Percentiles rank a stretch among this genome's conserved stretches.
These are phyloP conservation scores for Chouioia cunea DNA, from an alignment of 2,888 invertebrate genomes.

Conservation along the genomic window DNA sequence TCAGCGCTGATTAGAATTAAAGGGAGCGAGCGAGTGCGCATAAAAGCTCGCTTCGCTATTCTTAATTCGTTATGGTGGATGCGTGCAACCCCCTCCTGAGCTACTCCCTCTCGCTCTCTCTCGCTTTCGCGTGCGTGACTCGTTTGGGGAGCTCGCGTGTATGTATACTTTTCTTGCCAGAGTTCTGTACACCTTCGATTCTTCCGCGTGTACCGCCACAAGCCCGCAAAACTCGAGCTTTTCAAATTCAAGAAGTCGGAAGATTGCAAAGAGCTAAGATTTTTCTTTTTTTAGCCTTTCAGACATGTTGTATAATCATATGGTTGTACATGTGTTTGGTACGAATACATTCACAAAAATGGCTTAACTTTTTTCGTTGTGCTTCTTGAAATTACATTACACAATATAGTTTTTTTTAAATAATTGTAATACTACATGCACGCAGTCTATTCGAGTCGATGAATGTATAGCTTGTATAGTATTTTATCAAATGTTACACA, in stretches of 20 bases:
- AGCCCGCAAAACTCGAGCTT: conserved; percentile 19
- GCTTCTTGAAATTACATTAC: no score
- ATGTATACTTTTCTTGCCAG: conserved; percentile 43
- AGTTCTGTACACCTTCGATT: conserved; percentile 46
- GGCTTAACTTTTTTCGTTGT: no score
- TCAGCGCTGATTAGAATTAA: conserved; percentile 55
- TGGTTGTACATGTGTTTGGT: no score
- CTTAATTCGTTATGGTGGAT: conserved; percentile 50
- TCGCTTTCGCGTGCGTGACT: conserved; percentile 51
- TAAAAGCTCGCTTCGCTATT: conserved; percentile 49
- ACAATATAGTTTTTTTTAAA: no score
- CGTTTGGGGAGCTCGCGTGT: conserved; percentile 47
- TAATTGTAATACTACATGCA: no score
- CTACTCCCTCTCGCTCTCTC: conserved; percentile 38
- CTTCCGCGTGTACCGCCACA: conserved; percentile 19
- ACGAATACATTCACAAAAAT: no score
- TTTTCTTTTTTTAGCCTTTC: no score
- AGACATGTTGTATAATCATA: no score
- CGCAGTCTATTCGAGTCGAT: no score
- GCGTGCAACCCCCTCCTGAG: conserved; percentile 48
- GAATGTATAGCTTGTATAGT: no score
- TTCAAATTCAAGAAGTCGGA: conserved; percentile 25
- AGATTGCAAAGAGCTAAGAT: background rate
- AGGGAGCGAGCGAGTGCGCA: conserved; percentile 42
- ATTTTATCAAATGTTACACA: no score